phyloP scores from a whole-genome alignment of 1,140 invertebrate genomes.

The Proales similis region DNA sequence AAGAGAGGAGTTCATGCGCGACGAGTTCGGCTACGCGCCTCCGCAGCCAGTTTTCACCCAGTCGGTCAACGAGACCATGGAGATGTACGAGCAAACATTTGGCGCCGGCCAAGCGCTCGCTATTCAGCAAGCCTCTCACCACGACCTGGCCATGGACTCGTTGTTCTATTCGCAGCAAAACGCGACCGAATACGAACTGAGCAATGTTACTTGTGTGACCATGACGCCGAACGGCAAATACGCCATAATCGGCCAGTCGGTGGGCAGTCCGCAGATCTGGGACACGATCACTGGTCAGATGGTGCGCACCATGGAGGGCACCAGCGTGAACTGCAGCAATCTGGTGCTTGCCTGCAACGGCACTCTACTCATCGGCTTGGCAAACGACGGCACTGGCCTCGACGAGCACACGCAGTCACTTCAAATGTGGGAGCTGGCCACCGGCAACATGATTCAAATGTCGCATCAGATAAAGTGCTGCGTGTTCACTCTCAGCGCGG shows the following conservation, averaged over 20 bases:
- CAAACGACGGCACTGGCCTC: constrained; percentile 2
- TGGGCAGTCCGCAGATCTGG: constrained; percentile 37
- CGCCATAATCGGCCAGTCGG: constrained; percentile 27
- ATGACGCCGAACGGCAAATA: constrained; percentile 38
- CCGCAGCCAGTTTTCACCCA: not conserved
- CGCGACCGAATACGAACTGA: constrained; percentile 23
- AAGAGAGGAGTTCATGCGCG: constrained; percentile 31
- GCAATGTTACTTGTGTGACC: constrained; percentile 18
- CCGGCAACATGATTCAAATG: constrained; percentile 30
- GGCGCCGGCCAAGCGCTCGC: not conserved
- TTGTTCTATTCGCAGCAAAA: constrained; percentile 24
- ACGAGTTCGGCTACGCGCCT: constrained; percentile 27
- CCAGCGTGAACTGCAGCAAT: constrained; percentile 1
- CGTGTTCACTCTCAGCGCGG: constrained; percentile 23
- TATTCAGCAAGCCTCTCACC: constrained; percentile 16
- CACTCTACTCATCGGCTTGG: constrained; percentile 26
- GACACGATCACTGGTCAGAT: constrained; percentile 23
- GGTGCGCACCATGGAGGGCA: not conserved
- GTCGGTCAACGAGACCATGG: constrained; percentile 33
- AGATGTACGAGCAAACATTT: constrained; percentile 33
- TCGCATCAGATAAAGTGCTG: constrained; percentile 38
- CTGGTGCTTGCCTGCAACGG: constrained; percentile 34
- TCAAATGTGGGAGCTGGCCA: constrained; percentile 36
- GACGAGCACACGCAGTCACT: constrained; percentile 3
- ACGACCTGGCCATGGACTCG: constrained; percentile 27